Base-by-base conservation (phyloP, 1,140 invertebrate species). In the Vanessa atalanta region DNA sequence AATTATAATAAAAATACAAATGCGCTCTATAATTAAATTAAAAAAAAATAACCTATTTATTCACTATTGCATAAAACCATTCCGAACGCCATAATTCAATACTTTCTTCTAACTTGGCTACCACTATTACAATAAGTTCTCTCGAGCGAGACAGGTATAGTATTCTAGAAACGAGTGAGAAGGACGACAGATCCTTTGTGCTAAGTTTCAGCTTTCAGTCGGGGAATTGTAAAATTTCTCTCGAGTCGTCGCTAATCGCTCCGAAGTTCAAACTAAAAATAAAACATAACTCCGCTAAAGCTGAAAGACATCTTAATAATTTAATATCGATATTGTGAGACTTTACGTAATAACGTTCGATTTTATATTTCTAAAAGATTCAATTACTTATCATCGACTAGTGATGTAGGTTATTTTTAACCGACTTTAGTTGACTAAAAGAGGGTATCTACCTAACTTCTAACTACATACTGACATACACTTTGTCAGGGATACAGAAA, bases 101-200 rank as follows among this genome's bases (percentile, higher is more conserved):
- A 88, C 84, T 86, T 88, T 85, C 79, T 83, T 81, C 79, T 70
- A 81, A 83, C 80, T 79, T 77, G 73, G 79, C 82, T 83, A 79
- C 78, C 80, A 88, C 83, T 86, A 88, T 88, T 84, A 85, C 86
- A 86, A 85, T 82, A 85, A 83, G 81, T 85, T 80, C 61, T 71
- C 63, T 16, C 72, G 76, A 85, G 50, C 64, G 79, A 74, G 83
- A 88, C 63, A 47, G 76, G 20, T 14, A 65, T 73, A 81, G 26
- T 2, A 12, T 7, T 14, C 15, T 16, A 1, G 2, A 9, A 26
- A 57, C 7, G 79, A 77, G 64, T 9, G 79, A 85, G 14, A 50
- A 77, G 77, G 86, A 83, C 7, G 60, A 66, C 47, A 67, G 23
- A 67, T 53, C 82, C 76, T 85, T 87, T 87, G 85, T 87, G 64